Base-by-base conservation (phyloP, 1,140 invertebrate species). In the Apis florea region DNA sequence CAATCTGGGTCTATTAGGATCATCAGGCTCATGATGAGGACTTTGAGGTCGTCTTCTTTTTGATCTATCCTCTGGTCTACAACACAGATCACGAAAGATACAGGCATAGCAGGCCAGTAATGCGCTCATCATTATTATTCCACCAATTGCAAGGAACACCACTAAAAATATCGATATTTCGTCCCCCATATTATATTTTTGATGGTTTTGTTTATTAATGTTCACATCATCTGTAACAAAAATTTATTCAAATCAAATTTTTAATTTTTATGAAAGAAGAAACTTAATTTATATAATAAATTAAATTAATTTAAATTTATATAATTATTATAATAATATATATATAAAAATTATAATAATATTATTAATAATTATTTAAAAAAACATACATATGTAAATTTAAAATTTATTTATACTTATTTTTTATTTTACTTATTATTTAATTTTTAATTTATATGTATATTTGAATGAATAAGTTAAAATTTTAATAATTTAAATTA, bases 31-130 rank as follows among this genome's bases (percentile, higher is more conserved):
- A 19, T 66, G 76, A 1, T 51, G 68, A n/a, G 82, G 81, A 73
- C 71, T 90, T 2, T 75, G 83, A 53, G 83, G 71, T 40, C 85
- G 76, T 47, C 85, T 83, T 31, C 88, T 81, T 56, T 90, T 91
- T 0, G 85, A 78, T 47, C 84, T 87, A 47, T 87, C 85, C 12
- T 74, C 84, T 0, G 76, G 31, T 19, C 83, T 85, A 49, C 91
- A 92, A 66, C 89, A 92, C 21, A 92, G 76, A 78, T 92, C 90
- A 8, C 90, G 83, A 68, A 92, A 91, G 40, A 92, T 88, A 64
- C 90, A 92, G 17, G 89, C 86, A 51, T 92, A 92, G 69, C 90
- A 92, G 12, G 82, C 83, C 1, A 92, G 72, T 47, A 92, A 26
- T 6, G 83, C 82, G 1, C 83, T 90, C 83, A 92, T 88, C 85